Conservation (phyloP, 2,888 invertebrate genomes). For the Noctua comes region DNA sequence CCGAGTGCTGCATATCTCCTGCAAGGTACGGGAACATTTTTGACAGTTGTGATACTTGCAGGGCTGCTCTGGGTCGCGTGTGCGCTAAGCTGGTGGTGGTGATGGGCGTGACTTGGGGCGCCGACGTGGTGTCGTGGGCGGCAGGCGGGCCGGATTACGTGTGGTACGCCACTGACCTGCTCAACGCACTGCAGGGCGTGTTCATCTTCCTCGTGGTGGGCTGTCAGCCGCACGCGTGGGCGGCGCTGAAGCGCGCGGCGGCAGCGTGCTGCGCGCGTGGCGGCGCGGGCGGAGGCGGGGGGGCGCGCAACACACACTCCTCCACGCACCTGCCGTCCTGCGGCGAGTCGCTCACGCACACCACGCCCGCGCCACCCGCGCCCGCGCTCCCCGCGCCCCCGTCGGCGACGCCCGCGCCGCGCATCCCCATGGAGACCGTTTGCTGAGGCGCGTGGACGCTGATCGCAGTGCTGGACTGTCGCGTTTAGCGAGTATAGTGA, state of each 20-base stretch:
- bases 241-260: conserved; percentile 81
- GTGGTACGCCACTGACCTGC: conserved; percentile 96
- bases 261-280: conserved; percentile 90
- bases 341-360: conserved; percentile 94
- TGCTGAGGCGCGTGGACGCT: conserved; percentile 81
- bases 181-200: conserved; percentile 96
- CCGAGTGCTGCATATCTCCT: background rate
- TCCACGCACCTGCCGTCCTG: conserved; percentile 96
- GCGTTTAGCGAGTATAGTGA: conserved; percentile 41
- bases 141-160: conserved; percentile 94
- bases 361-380: conserved; percentile 91
- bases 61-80: conserved; percentile 95
- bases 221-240: conserved; percentile 95
- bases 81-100: conserved; percentile 95
- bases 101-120: conserved; percentile 91
- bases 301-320: conserved; percentile 90
- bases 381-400: conserved; percentile 83
- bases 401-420: conserved; percentile 83
- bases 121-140: conserved; percentile 96
- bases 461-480: conserved; percentile 10
- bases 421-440: conserved; percentile 91
- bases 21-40: background rate
- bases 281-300: conserved; percentile 78
- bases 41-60: conserved; percentile 52
- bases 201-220: conserved; percentile 97